phyloP scores from a whole-genome alignment of 2,113 vertebrate species.

The Thymallus thymallus region DNA sequence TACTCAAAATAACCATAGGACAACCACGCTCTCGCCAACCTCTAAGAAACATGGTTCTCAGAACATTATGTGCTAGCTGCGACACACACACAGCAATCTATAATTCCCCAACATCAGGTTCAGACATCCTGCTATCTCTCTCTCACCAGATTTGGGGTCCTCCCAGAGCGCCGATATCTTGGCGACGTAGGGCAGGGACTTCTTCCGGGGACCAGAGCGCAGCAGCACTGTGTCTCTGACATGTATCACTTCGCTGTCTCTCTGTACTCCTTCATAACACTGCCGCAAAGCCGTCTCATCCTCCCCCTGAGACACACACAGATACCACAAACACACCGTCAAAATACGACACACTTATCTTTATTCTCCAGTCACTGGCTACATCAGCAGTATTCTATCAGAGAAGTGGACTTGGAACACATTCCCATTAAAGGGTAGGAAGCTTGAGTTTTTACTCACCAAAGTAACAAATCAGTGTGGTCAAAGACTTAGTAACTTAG shows the following conservation, averaged over 20 bases:
- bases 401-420: neutral
- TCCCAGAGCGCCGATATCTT: constrained; percentile 98
- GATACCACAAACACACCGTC: constrained; percentile 1
- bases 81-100: too few relatives aligned
- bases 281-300: constrained; percentile 87
- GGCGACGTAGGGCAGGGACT: constrained; percentile 94
- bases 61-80: too few relatives aligned
- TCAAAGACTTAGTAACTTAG: too few relatives aligned
- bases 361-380: neutral
- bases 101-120: neutral
- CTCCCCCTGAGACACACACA: constrained; percentile 79
- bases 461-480: too few relatives aligned
- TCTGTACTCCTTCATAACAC: constrained; percentile 94
- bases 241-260: constrained; percentile 92
- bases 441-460: too few relatives aligned
- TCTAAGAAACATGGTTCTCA: too few relatives aligned
- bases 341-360: neutral
- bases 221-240: constrained; percentile 93
- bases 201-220: constrained; percentile 94
- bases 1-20: too few relatives aligned
- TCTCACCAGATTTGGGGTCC: constrained; percentile 92
- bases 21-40: too few relatives aligned
- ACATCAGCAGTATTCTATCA: neutral
- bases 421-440: neutral
- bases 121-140: neutral